Evolutionary conservation across 2,797 vertebrate genomes (phyloP).

Genomic region (Australoheros facetus): DNA sequence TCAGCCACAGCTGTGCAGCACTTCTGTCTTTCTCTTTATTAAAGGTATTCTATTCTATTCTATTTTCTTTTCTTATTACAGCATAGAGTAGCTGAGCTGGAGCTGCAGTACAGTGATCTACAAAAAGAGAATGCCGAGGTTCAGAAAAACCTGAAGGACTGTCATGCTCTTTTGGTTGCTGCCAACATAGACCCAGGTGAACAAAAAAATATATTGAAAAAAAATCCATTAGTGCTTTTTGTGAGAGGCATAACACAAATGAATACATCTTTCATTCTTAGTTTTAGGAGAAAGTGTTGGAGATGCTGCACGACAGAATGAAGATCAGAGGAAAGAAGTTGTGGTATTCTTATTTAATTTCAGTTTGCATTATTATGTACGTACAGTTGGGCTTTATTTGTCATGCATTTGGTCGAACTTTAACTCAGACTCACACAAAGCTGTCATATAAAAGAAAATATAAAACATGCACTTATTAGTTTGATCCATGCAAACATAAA

Average conservation of each 20-base stretch:
- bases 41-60: background rate
- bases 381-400: background rate
- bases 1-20: background rate
- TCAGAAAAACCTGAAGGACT: slow-evolving; percentile 74
- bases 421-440: slow-evolving; percentile 2
- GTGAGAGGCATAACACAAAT: background rate
- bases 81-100: slow-evolving; percentile 63
- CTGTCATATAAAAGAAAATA: background rate
- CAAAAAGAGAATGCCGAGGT: slow-evolving; percentile 73
- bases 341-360: slow-evolving; percentile 67
- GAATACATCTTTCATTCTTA: slow-evolving; percentile 32
- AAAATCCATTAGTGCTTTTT: background rate
- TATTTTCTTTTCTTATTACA: slow-evolving; percentile 35
- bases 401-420: background rate
- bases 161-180: slow-evolving; percentile 71
- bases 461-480: background rate
- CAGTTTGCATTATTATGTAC: background rate
- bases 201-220: background rate
- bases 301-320: slow-evolving; percentile 60
- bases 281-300: slow-evolving; percentile 76
- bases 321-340: slow-evolving; percentile 74
- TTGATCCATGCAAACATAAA: slow-evolving; percentile 7
- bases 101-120: slow-evolving; percentile 67
- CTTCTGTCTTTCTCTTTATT: background rate
- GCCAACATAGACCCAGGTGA: slow-evolving; percentile 80